Evolutionary conservation across 2,113 vertebrate species (phyloP), one percentile per base, ranked within the genome.

Genomic region (Vulpes vulpes): DNA sequence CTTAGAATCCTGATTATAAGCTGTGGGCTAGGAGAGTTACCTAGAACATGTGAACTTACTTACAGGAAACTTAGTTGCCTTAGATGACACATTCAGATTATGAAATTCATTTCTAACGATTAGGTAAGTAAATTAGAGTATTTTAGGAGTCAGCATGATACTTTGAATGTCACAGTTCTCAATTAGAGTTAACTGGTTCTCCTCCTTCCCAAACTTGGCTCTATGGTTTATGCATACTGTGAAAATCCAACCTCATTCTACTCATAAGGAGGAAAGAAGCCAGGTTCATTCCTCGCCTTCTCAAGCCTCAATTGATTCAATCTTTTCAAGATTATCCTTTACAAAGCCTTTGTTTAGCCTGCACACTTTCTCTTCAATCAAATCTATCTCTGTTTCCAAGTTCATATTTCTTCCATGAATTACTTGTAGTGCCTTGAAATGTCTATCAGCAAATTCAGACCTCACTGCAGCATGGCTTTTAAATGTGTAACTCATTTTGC

Each of bases 401-500:
- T 94, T 96, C 23, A 14, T 71, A 16, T 65, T 81, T 94, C 27
- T 43, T 96, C 14, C 67, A 87, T 38, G 25, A 89, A 84, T 91
- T 32, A 91, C 9, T 30, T 64, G 67, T 74, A 94, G 15, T 85
- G n/a, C 8, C 12, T 91, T 81, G 16, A 71, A 92, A 82, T 89
- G 22, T 15, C 20, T 76, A 57, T 71, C 65, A 78, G 11, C 35
- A 92, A 64, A 81, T 64, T 78, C 23, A 85, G 35, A 95, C 25
- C 43, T 92, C 65, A 55, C 65, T 73, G 19, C 2, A 60, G 5
- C 74, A 43, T 20, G 57, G 3, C 10, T 82, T 67, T 94, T n/a
- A 23, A 64, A 49, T 11, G 30, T 43, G 11, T 88, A 55, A 91
- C 76, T 82, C 5, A 43, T 86, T 60, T 76, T 82, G 9, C 27